Evolutionary conservation across 2,888 invertebrate species (phyloP).

Genomic region (Tiliacea citrago): DNA sequence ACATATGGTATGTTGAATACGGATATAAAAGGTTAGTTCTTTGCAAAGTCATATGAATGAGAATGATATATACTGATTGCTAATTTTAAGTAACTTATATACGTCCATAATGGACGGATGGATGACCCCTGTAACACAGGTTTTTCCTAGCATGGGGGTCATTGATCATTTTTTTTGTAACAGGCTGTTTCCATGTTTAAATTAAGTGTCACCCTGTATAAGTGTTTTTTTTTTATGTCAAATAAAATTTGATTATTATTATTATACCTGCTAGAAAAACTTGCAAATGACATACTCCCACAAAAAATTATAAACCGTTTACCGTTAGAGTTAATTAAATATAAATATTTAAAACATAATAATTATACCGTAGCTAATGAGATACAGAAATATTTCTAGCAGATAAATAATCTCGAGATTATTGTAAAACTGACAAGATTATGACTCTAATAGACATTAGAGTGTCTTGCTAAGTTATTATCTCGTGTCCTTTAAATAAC

Average conservation of each 20-base stretch:
- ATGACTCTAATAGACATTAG: constrained; percentile 38
- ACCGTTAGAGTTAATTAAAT: constrained; percentile 26
- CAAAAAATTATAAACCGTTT: neutral
- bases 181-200: too few species aligned
- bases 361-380: constrained; percentile 30
- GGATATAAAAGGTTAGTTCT: neutral
- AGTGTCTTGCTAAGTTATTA: constrained; percentile 24
- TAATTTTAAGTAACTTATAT: too few species aligned
- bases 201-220: too few species aligned
- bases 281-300: neutral
- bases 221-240: too few species aligned
- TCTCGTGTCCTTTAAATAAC: constrained; percentile 43
- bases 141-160: too few species aligned
- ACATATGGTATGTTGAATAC: neutral
- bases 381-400: constrained; percentile 29
- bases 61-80: too few species aligned
- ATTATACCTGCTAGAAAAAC: neutral
- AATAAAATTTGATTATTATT: too few species aligned
- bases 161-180: too few species aligned
- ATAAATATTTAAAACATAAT: constrained; percentile 31
- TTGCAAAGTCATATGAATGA: neutral
- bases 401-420: constrained; percentile 33
- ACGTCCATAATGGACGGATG: too few species aligned
- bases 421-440: constrained; percentile 36
- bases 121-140: too few species aligned